Evolutionary conservation across 2,888 invertebrate species (phyloP), one percentile per base, ranked within the genome.

Genomic region (Tetragonisca angustula): DNA sequence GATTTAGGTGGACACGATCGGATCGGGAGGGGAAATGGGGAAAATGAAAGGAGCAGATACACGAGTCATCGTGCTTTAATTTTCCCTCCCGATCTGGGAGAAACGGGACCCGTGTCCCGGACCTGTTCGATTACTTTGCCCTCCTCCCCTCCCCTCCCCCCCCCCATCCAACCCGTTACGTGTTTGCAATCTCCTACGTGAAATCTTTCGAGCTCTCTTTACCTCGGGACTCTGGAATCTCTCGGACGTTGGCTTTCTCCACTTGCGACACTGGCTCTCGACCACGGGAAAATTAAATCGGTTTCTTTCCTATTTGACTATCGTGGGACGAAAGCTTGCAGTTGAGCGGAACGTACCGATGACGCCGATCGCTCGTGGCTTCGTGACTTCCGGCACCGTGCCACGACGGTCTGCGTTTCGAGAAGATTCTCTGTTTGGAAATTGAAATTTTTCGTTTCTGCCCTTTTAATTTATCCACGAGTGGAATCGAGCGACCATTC

Each of bases 241-340:
- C 13, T n/a, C 24, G 56, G n/a, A n/a, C 56, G 5, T 24, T 59
- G 56, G n/a, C n/a, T 59, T n/a, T 24, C 21, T n/a, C n/a, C 15
- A 59, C n/a, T 4, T 4, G 56, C 5, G 56, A n/a, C 56, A 59
- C 56, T 24, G n/a, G n/a, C 24, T 4, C 24, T 2, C 64, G 68
- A 65, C 32, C 79, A 56, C 67, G 43, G 50, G 87, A 77, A 87
- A 88, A 88, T 87, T 85, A 87, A 79, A 88, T 88, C 74, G 84
- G 68, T 54, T 64, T 68, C 36, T 56, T 56, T 50, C 36, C 21
- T 59, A 50, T 49, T 32, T 65, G 69, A 75, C 65, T 43, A 74
- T 62, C 75, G 79, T 79, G 76, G 64, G 61, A 24, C 61, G 56
- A 74, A 72, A 43, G 77, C 77, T 79, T 73, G 83, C 77, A 43